phyloP scores from a whole-genome alignment of 2,797 vertebrate genomes.

The Cyprinodon diabolis region DNA sequence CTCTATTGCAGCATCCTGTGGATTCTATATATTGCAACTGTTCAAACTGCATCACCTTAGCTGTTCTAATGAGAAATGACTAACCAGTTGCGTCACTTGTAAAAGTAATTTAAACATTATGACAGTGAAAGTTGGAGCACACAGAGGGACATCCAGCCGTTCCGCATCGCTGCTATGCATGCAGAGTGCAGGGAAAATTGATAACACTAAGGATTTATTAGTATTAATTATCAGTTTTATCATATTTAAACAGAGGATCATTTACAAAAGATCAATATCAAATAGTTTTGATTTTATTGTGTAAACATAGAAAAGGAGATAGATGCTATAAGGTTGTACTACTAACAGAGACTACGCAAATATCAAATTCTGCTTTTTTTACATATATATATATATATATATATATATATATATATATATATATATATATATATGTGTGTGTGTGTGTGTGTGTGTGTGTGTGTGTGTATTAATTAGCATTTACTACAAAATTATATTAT shows the following conservation, averaged over 20 bases:
- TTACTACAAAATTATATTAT: too few species aligned
- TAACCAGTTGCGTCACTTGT: neutral
- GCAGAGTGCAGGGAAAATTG: neutral
- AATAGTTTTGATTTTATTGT: neutral
- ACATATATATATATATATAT: too few species aligned
- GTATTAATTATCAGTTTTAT: neutral
- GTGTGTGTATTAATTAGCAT: too few species aligned
- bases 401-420: too few species aligned
- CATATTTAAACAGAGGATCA: neutral
- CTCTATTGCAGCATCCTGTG: neutral
- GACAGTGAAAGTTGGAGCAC: neutral
- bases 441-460: too few species aligned
- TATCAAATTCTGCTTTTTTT: neutral
- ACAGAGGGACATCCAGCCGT: neutral
- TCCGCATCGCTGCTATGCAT: neutral
- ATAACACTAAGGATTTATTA: neutral
- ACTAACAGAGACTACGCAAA: neutral
- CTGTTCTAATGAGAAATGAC: neutral
- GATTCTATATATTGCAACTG: neutral
- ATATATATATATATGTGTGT: too few species aligned
- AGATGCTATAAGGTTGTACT: neutral
- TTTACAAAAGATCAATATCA: neutral
- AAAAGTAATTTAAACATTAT: neutral
- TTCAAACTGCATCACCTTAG: neutral
- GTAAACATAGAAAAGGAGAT: neutral